Evolutionary conservation across 2,888 invertebrate genomes (phyloP), one percentile per base, ranked within the genome.

Genomic region (Ectemnius cavifrons): DNA sequence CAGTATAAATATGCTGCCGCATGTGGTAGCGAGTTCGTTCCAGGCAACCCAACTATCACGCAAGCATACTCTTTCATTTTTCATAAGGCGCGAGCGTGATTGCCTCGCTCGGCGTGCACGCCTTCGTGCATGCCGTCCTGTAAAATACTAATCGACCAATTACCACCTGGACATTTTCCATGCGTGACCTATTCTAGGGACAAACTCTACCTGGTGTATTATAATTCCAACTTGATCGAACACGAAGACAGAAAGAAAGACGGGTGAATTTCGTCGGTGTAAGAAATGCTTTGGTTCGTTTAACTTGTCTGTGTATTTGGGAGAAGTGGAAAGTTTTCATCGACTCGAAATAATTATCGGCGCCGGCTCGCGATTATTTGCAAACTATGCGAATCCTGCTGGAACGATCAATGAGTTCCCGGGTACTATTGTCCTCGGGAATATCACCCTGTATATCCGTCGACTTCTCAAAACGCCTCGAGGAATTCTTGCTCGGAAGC

Each of bases 281-380:
- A 57, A 23, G 16, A 37, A 37, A 66, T 47, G 62, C 13, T 63
- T 73, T 63, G 18, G 37, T 66, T 68, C 52, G 47, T 66, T 63
- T 23, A 23, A 3, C 45, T 27, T 46, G 57, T 23, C 58, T 46
- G 57, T 23, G 58, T n/a, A n/a, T n/a, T 52, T 16, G 14, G n/a
- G 52, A 37, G 4, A 4, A 52, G 52, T 8, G 14, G 57, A 63
- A 79, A 80, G 69, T 77, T 75, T 78, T 75, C 70, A 28, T 61
- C 68, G 75, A 64, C 18, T 74, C 77, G 79, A 83, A 83, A 83
- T 83, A 83, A 83, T 83, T 78, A 79, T 79, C 79, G 77, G 71
- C 60, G 73, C 63, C 59, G 61, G 61, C 71, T 71, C 77, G 62
- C 76, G 83, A 78, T 83, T 83, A 83, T 83, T 83, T 77, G 68